Conservation (phyloP, 2,888 invertebrate species). For the Conistra vaccinii region DNA sequence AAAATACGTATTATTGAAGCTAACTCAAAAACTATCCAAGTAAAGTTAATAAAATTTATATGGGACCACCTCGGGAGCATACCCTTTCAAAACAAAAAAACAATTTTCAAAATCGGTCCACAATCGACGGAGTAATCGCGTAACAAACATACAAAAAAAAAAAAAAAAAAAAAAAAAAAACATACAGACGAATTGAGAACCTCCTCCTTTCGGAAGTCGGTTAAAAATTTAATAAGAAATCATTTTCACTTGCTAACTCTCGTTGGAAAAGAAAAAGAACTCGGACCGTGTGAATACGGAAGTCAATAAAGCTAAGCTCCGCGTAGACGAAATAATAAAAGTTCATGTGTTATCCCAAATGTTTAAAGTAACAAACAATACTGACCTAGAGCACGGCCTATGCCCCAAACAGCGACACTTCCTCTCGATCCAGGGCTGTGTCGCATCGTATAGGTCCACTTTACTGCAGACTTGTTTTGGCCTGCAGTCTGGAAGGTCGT, state of each 20-base stretch:
- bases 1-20: no score
- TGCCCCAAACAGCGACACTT: constrained; percentile 95
- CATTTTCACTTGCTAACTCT: not conserved
- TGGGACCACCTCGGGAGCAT: no score
- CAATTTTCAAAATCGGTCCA: no score
- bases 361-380: constrained; percentile 20
- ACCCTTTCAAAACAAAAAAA: no score
- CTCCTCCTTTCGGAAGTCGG: no score
- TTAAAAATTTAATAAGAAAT: not conserved
- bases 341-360: constrained; percentile 11
- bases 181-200: no score
- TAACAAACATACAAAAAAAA: no score
- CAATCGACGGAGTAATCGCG: no score
- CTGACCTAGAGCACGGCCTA: constrained; percentile 93
- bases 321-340: not conserved
- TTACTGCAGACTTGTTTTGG: constrained; percentile 96
- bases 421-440: constrained; percentile 96
- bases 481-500: constrained; percentile 95
- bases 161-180: no score
- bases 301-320: not conserved
- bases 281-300: not conserved
- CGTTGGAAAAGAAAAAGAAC: not conserved
- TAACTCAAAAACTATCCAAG: no score
- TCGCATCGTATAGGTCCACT: constrained; percentile 95
- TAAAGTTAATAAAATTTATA: no score